phyloP scores from a whole-genome alignment of 92 coral and sea anemone genomes.

The Anthopleura xanthogrammica region DNA sequence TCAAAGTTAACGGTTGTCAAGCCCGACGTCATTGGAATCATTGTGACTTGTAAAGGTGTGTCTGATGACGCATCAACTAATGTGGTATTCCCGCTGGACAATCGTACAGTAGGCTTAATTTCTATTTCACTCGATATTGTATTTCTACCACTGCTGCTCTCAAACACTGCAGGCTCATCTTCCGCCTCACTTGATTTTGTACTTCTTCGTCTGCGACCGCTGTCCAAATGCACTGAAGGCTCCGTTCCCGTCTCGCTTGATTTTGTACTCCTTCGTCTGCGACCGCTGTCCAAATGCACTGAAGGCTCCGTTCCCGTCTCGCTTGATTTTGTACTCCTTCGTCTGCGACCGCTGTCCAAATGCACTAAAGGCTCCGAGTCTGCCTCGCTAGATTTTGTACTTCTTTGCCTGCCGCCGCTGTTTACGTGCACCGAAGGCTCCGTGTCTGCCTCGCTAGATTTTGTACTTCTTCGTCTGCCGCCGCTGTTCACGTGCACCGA shows the following conservation, averaged over 20 bases:
- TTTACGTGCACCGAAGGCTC: not conserved
- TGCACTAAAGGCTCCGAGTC: not conserved
- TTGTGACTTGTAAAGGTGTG: not conserved
- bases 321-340: not conserved
- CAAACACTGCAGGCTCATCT: not conserved
- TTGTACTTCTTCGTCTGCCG: not conserved
- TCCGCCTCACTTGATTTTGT: not conserved
- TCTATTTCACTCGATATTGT: not conserved
- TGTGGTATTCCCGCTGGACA: not conserved
- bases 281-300: not conserved
- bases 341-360: not conserved
- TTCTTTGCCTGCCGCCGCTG: not conserved
- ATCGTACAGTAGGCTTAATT: not conserved
- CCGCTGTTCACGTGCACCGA: not conserved
- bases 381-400: not conserved
- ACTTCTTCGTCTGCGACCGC: not conserved
- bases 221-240: not conserved
- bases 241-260: not conserved
- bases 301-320: not conserved
- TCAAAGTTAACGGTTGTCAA: conserved; percentile 24
- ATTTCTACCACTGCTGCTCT: not conserved
- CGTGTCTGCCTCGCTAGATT: not conserved
- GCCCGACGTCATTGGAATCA: conserved; percentile 12
- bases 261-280: not conserved
- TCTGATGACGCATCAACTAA: not conserved